Evolutionary conservation across 2,888 invertebrate genomes (phyloP), one percentile per base, ranked within the genome.

Genomic region (Megamerina dolium): DNA sequence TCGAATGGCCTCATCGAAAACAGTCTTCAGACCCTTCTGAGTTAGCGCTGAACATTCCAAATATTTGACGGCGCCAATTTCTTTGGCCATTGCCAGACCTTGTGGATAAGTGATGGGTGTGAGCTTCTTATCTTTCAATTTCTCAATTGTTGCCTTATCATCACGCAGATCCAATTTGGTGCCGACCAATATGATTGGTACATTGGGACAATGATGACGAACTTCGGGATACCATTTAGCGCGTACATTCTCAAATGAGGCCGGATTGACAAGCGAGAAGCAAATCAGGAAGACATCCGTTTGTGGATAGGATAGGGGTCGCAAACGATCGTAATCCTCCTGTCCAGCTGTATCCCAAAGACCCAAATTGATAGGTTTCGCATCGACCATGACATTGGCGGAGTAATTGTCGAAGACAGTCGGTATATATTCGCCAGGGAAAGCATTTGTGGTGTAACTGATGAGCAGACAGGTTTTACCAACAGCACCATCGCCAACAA

Each of bases 221-320:
- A 68, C 68, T 52, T 69, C 69, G 13, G 68, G 69, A 50, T 62
- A 68, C 68, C 68, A 68, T 52, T 68, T 68, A 48, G 68, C 68
- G 27, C 68, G 65, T 6, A 68, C 68, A 43, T 68, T 68, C 56
- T 68, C 68, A 41, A 68, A 68, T 14, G 68, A 69, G 34, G 68
- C 69, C 23, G 68, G 68, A 52, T 68, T 68, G 1, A 68, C 69
- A 55, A 68, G 55, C 18, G 68, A 68, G 49, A 68, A 68, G 37
- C 69, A 69, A 37, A 69, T 69, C 39, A 68, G 61, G 19, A 68
- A 68, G 1, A 68, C 68, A 50, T 68, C 68, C 0, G 68, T 68
- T 32, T 68, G 69, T 5, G 68, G 68, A 51, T 68, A 68, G 2
- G 69, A 69, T 2, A 68, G 54, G 5, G 68, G 68, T 3, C 68